Percentiles rank a stretch among this genome's conserved stretches.
These are phyloP conservation scores for Aplysia californica DNA, from an alignment of 1,140 invertebrate species.

Conservation along the genomic window DNA sequence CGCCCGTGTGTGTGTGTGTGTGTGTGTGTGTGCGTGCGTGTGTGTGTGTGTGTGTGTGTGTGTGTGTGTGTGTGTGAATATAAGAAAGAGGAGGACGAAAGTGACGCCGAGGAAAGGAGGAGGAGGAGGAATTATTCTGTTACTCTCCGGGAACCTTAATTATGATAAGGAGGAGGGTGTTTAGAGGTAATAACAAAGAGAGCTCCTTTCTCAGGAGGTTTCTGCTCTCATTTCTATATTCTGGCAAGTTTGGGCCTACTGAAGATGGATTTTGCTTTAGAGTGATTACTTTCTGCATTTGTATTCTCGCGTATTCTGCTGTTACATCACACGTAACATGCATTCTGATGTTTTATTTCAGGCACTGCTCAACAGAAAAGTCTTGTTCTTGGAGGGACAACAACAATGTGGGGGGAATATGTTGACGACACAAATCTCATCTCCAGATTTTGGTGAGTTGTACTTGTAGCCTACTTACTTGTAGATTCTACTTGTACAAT, in stretches of 20 bases:
- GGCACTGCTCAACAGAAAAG: constrained; percentile 54
- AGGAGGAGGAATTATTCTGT: too few relatives aligned
- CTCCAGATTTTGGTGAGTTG: constrained; percentile 62
- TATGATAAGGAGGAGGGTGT: too few relatives aligned
- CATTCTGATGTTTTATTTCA: constrained; percentile 14
- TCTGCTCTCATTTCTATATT: background rate
- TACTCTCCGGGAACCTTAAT: too few relatives aligned
- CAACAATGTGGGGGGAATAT: constrained; percentile 91
- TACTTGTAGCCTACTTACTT: too few relatives aligned
- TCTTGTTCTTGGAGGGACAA: constrained; percentile 82
- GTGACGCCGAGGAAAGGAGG: too few relatives aligned
- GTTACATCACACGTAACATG: background rate
- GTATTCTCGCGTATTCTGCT: background rate
- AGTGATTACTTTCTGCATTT: background rate
- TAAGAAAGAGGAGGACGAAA: too few relatives aligned
- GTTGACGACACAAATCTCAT: constrained; percentile 77
- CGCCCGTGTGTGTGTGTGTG: too few relatives aligned
- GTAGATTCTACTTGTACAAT: too few relatives aligned
- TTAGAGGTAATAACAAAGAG: background rate
- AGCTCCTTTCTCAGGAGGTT: background rate
- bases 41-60: too few relatives aligned
- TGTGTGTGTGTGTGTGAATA: too few relatives aligned
- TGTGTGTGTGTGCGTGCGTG: too few relatives aligned
- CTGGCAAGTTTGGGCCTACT: background rate
- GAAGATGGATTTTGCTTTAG: background rate